These are phyloP conservation scores for Phymastichus coffea DNA, from an alignment of 1,140 invertebrate genomes.

Conservation along the genomic window DNA sequence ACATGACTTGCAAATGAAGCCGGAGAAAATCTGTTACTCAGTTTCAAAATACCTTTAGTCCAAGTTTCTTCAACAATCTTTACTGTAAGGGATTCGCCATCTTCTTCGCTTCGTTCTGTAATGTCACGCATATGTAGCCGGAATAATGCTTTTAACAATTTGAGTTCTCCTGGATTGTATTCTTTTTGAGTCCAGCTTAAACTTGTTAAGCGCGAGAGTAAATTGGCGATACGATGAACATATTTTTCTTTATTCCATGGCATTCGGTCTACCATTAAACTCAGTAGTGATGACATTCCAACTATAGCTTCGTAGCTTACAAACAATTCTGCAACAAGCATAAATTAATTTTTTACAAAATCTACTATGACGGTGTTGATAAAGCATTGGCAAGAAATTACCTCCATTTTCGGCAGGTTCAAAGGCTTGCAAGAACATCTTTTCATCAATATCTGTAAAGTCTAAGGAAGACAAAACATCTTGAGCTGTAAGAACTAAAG, in stretches of 20 bases:
- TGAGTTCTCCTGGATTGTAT: constrained; percentile 11
- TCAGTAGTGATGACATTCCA: constrained; percentile 51
- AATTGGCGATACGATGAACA: background rate
- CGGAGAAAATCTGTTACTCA: constrained; percentile 13
- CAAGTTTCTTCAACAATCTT: constrained; percentile 15
- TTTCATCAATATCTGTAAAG: constrained; percentile 28
- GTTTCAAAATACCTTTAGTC: constrained; percentile 18
- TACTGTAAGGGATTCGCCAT: constrained; percentile 7
- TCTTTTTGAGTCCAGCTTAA: constrained; percentile 23
- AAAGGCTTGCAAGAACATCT: constrained; percentile 40
- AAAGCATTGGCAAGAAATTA: no score
- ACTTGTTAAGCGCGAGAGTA: constrained; percentile 15
- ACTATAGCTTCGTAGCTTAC: constrained; percentile 56
- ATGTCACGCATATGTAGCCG: constrained; percentile 13
- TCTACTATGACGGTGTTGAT: no score
- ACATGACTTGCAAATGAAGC: constrained; percentile 11
- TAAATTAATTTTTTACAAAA: constrained; percentile 6
- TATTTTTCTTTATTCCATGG: constrained; percentile 21
- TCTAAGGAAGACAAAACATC: constrained; percentile 24
- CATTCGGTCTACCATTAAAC: constrained; percentile 11
- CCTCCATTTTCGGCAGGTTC: constrained; percentile 36
- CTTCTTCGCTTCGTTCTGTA: constrained; percentile 8
- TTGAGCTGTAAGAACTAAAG: constrained; percentile 30
- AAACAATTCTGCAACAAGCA: constrained; percentile 47
- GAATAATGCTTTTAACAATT: constrained; percentile 25